Percentiles rank a stretch among this genome's conserved stretches.
These are phyloP conservation scores for Tholera decimalis DNA, from an alignment of 2,888 invertebrate genomes.

Conservation along the genomic window DNA sequence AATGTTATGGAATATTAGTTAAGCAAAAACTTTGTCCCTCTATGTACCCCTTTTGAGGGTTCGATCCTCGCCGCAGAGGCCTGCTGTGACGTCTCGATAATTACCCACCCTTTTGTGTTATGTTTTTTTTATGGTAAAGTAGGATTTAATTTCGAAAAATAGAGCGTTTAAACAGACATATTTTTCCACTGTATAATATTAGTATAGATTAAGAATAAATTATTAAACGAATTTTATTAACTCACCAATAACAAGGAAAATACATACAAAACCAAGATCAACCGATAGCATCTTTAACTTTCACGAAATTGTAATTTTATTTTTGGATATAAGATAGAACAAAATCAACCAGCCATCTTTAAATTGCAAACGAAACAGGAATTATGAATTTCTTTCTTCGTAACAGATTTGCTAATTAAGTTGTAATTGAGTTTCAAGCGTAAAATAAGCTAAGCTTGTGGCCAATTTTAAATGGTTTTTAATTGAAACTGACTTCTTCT, in stretches of 20 bases:
- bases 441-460: slow-evolving; percentile 5
- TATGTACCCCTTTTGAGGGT: neutral
- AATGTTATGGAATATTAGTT: neutral
- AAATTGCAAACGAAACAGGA: slow-evolving; percentile 7
- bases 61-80: neutral
- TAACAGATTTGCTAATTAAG: slow-evolving; percentile 24
- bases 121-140: no score
- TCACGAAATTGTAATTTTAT: neutral
- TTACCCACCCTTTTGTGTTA: no score
- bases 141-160: no score
- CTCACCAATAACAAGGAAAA: slow-evolving; percentile 40
- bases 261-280: neutral
- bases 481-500: slow-evolving; percentile 20
- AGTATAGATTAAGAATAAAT: no score
- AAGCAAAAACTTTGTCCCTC: neutral
- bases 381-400: neutral
- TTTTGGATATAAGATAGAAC: neutral
- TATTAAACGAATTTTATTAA: neutral
- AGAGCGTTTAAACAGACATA: no score
- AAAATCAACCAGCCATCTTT: neutral
- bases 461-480: slow-evolving; percentile 33
- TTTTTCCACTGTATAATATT: no score
- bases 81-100: no score
- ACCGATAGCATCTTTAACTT: slow-evolving; percentile 24
- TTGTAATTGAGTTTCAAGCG: slow-evolving; percentile 27